These are phyloP conservation scores for Penaeus vannamei DNA, from an alignment of 1,140 invertebrate species.

Conservation along the genomic window DNA sequence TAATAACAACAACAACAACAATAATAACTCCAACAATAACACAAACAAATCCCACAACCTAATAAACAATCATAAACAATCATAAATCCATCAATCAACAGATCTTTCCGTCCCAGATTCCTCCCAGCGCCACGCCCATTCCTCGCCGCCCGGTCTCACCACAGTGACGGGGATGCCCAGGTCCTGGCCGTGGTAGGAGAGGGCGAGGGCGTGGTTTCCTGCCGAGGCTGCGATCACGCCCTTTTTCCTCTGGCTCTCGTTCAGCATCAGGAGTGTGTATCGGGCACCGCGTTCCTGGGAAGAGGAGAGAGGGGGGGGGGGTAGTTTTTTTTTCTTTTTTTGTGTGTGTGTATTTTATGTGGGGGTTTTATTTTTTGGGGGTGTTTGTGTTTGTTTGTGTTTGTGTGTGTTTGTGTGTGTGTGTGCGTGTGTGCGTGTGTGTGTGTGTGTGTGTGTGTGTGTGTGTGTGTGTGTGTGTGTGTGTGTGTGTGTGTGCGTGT, in stretches of 20 bases:
- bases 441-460: no score
- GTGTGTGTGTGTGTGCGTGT: no score
- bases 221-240: conserved; percentile 94
- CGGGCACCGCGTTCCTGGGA: conserved; percentile 89
- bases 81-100: no score
- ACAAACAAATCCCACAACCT: no score
- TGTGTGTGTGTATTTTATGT: neutral
- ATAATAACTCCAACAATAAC: no score
- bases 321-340: conserved; percentile 23
- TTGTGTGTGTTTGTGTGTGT: neutral
- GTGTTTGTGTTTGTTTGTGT: conserved; percentile 9
- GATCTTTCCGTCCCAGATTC: neutral
- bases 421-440: neutral
- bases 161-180: conserved; percentile 90
- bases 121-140: no score
- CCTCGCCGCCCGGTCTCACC: conserved; percentile 72
- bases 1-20: no score
- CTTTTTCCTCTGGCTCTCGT: conserved; percentile 79
- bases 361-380: no score
- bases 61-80: no score
- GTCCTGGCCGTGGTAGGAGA: conserved; percentile 88
- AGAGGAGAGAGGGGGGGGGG: neutral
- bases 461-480: no score
- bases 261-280: conserved; percentile 81
- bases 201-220: conserved; percentile 91